phyloP scores from a whole-genome alignment of 2,113 vertebrate species.

The Atlantisia rogersi region DNA sequence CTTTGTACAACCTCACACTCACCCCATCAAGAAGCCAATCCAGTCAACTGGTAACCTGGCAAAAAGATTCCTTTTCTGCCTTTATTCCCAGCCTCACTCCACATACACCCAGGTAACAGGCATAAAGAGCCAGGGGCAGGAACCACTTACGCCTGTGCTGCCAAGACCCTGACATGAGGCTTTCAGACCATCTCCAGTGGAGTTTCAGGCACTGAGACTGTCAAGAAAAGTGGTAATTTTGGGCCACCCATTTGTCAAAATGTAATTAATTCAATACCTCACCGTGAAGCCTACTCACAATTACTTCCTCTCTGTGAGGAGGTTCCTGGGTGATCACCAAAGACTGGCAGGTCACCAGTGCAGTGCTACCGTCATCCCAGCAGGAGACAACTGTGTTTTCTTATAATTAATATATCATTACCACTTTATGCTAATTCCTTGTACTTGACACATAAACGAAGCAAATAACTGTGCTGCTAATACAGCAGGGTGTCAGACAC shows the following conservation, averaged over 20 bases:
- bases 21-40: neutral
- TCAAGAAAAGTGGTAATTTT: neutral
- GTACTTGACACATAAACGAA: neutral
- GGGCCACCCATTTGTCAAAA: neutral
- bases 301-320: neutral
- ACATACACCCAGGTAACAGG: neutral
- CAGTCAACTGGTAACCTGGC: neutral
- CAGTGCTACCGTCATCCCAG: neutral
- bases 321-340: neutral
- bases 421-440: neutral
- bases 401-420: neutral
- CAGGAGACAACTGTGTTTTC: neutral
- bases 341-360: neutral
- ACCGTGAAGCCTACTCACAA: neutral
- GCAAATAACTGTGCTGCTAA: neutral
- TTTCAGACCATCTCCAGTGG: neutral
- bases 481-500: neutral
- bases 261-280: neutral
- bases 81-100: neutral
- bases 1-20: neutral
- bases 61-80: neutral
- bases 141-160: neutral
- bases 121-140: neutral
- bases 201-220: neutral
- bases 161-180: neutral